Conservation (phyloP, 1,140 invertebrate genomes). For the Cyphomyrmex costatus region DNA sequence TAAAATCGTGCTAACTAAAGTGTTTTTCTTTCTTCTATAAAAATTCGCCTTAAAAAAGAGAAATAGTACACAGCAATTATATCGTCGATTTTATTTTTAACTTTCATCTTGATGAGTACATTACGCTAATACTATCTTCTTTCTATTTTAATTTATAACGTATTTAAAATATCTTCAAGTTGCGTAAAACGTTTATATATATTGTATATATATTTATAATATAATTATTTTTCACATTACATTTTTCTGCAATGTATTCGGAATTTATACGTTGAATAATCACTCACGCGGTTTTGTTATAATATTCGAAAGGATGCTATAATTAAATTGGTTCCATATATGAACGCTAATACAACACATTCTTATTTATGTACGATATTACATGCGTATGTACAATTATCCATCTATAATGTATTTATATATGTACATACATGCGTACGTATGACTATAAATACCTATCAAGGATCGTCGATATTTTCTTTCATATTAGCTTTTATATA, state of each 20-base stretch:
- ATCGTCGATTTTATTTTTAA: conserved; percentile 67
- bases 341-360: conserved; percentile 51
- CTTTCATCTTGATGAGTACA: conserved; percentile 70
- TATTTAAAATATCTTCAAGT: conserved; percentile 78
- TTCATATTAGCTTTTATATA: conserved; percentile 4
- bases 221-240: conserved; percentile 62
- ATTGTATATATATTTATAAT: not conserved
- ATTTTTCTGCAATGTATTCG: conserved; percentile 62
- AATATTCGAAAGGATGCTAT: conserved; percentile 6
- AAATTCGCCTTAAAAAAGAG: not conserved
- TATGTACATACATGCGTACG: conserved; percentile 60
- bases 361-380: conserved; percentile 55
- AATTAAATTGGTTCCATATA: conserved; percentile 65
- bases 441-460: not conserved
- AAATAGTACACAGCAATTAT: not conserved
- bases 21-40: conserved; percentile 12
- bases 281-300: not conserved
- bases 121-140: conserved; percentile 44
- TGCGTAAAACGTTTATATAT: conserved; percentile 48
- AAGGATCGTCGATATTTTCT: conserved; percentile 3
- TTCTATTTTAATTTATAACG: conserved; percentile 64
- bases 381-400: conserved; percentile 62
- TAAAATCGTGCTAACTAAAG: conserved; percentile 3
- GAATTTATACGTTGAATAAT: conserved; percentile 56
- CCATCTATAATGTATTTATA: not conserved